Percentiles rank a stretch among this genome's conserved stretches.
Conservation (phyloP, 2,888 invertebrate genomes). For the Antheraea assamensis region DNA sequence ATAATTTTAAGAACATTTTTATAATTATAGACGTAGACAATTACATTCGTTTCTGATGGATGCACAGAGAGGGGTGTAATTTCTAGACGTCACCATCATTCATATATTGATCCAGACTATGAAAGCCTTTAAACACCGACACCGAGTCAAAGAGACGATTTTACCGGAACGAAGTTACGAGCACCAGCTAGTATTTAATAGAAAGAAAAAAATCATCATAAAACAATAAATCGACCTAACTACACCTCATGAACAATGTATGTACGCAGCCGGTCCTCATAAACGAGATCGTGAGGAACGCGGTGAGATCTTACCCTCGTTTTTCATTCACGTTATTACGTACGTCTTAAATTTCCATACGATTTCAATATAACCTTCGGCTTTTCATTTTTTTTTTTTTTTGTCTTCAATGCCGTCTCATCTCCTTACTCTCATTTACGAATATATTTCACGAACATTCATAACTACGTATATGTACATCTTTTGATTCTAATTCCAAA, state of each 20-base stretch:
- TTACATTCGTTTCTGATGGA: too few relatives aligned
- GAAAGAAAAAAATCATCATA: neutral
- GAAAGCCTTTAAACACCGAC: too few relatives aligned
- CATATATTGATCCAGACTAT: too few relatives aligned
- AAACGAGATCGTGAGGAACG: conserved; percentile 17
- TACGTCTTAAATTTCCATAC: conserved; percentile 22
- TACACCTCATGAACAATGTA: conserved; percentile 10
- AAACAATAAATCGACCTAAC: conserved; percentile 7
- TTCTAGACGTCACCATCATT: too few relatives aligned
- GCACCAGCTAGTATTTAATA: neutral
- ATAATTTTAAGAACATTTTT: too few relatives aligned
- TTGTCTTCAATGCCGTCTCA: conserved; percentile 2
- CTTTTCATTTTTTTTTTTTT: conserved; percentile 18
- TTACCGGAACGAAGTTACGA: neutral
- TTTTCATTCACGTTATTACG: conserved; percentile 22
- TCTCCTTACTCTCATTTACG: conserved; percentile 4
- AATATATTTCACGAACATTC: neutral
- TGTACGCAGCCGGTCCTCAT: conserved; percentile 7
- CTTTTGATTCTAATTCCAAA: neutral
- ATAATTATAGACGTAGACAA: too few relatives aligned
- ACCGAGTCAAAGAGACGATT: too few relatives aligned
- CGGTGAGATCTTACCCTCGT: conserved; percentile 14
- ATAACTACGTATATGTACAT: neutral
- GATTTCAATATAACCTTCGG: conserved; percentile 22
- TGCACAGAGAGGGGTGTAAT: too few relatives aligned